Evolutionary conservation across 2,113 vertebrate species (phyloP), one percentile per base, ranked within the genome.

Genomic region (Macaca mulatta): DNA sequence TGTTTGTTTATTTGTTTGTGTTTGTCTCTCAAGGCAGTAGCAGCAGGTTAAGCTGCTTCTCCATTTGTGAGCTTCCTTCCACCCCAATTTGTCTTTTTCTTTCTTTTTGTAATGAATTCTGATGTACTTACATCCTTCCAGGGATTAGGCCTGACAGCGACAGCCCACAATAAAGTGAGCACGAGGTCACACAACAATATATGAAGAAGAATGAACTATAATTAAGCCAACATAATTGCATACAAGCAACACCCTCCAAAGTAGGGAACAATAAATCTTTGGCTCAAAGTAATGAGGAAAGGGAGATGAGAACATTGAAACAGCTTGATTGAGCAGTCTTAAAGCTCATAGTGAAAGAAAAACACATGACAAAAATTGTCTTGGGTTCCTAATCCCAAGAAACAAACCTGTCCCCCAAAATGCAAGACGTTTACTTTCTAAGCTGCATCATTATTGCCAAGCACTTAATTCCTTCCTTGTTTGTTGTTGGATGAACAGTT

Each of bases 141-240:
- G 92, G 95, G 96, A 97, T 95, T 96, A 94, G 55, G 25, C 4
- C 32, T 96, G 64, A 90, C n/a, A 94, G 87, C 5, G 0, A 80
- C 35, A 95, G 61, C 14, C 40, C 88, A 93, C 86, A 97, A 87
- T 93, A 87, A 97, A 95, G 23, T 91, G 86, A 94, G 30, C 45
- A 89, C 0, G 17, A 93, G 94, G 92, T 97, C 97, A 96, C 25
- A 90, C 57, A 85, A 96, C 55, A 97, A 95, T 96, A 89, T 93
- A 77, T 40, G 43, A 95, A 80, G n/a, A 96, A 96, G 69, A 97
- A 96, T 95, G 93, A 96, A 72, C 90, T 96, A 95, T 78, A 96
- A 83, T 98, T 98, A 97, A 98, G 69, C 85, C 61, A 93, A 59
- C 48, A 94, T 95, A 97, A 97, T 94, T 97, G 78, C 78, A 57